Conservation (phyloP, 2,797 vertebrate species). For the Mionectes olivaceus region DNA sequence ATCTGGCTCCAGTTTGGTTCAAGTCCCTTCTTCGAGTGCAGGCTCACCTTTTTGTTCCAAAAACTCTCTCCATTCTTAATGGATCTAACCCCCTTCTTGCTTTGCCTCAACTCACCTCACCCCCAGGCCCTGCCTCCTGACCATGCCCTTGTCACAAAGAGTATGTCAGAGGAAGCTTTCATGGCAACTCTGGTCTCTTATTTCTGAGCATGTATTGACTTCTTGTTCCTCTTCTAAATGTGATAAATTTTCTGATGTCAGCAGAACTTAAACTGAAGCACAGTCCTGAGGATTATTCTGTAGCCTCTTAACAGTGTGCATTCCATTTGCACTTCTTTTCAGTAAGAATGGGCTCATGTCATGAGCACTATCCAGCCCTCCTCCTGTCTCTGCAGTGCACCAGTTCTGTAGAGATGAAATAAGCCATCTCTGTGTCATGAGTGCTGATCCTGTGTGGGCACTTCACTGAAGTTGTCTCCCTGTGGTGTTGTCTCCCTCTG, state of each 20-base stretch:
- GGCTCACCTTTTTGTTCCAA: neutral
- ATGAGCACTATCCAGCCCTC: neutral
- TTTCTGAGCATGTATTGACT: neutral
- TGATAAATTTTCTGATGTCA: neutral
- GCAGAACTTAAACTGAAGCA: neutral
- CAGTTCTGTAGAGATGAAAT: neutral
- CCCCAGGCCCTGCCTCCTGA: neutral
- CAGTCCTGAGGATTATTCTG: accelerated
- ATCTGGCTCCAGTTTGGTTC: neutral
- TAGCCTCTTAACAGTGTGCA: accelerated
- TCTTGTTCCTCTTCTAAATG: neutral
- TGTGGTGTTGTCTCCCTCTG: accelerated
- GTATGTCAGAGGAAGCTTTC: neutral
- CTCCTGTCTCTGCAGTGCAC: neutral
- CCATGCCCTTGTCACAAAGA: neutral
- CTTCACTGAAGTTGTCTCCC: neutral
- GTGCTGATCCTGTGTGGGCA: accelerated
- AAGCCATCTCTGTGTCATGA: neutral
- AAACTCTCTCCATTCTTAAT: neutral
- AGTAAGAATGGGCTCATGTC: neutral
- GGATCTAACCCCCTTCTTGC: neutral
- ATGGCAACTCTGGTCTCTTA: neutral
- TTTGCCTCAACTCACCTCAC: neutral
- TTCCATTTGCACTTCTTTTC: neutral
- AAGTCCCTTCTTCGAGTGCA: neutral